Conservation (phyloP, 2,888 invertebrate genomes). For the Eupithecia tripunctaria region DNA sequence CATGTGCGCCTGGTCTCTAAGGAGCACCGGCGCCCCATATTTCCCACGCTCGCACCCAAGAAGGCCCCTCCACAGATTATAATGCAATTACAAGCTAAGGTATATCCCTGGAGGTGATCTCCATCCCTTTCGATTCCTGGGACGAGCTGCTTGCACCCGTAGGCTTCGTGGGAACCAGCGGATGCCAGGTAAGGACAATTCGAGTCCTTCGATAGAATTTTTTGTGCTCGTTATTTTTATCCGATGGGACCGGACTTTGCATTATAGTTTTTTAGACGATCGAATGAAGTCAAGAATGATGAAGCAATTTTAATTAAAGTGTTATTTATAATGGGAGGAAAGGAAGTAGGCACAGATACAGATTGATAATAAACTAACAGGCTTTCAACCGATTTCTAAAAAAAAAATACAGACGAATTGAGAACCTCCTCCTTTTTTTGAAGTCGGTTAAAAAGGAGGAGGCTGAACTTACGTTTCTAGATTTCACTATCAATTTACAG, state of each 20-base stretch:
- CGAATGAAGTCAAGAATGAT: not conserved
- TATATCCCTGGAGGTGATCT: slow-evolving; percentile 50
- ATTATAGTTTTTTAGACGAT: slow-evolving; percentile 16
- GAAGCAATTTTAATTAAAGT: not conserved
- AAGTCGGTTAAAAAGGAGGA: no score
- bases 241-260: slow-evolving; percentile 15
- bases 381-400: not conserved
- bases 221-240: slow-evolving; percentile 29
- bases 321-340: not conserved
- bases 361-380: not conserved
- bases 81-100: slow-evolving; percentile 18
- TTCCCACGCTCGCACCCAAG: slow-evolving; percentile 80
- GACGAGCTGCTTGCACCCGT: slow-evolving; percentile 60
- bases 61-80: slow-evolving; percentile 54
- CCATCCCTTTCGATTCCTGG: slow-evolving; percentile 66
- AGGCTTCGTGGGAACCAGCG: slow-evolving; percentile 56
- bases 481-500: no score
- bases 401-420: no score
- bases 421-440: no score
- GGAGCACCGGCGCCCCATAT: slow-evolving; percentile 77
- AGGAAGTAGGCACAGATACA: not conserved
- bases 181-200: slow-evolving; percentile 44
- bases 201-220: slow-evolving; percentile 20
- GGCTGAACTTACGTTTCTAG: no score
- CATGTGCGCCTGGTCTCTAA: slow-evolving; percentile 68